These are phyloP conservation scores for Pseudocheirus occidentalis DNA, from an alignment of 2,797 vertebrate species.

Conservation along the genomic window DNA sequence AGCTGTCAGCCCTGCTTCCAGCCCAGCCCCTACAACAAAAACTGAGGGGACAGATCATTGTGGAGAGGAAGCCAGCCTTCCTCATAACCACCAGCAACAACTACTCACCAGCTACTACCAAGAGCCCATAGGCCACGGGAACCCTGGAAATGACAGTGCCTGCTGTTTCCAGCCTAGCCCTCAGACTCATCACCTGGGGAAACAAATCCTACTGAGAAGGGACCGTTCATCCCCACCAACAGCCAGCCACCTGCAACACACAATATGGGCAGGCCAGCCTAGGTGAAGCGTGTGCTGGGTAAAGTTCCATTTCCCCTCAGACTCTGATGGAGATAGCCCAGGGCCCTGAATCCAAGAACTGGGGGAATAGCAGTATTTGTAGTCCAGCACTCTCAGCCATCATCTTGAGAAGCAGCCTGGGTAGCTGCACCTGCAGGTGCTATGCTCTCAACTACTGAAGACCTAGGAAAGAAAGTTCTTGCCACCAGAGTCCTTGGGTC, in stretches of 20 bases:
- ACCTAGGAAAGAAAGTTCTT: not conserved
- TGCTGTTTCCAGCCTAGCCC: not conserved
- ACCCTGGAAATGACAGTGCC: not conserved
- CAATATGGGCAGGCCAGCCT: too few species aligned
- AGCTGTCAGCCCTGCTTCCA: not conserved
- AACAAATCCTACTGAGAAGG: not conserved
- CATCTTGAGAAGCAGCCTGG: not conserved
- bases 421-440: not conserved
- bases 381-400: not conserved
- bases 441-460: not conserved
- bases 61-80: not conserved
- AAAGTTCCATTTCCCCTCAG: not conserved
- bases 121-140: not conserved
- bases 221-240: too few species aligned
- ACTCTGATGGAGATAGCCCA: not conserved
- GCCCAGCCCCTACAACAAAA: not conserved
- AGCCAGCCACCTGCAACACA: too few species aligned
- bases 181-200: not conserved
- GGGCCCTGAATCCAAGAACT: not conserved
- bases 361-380: not conserved
- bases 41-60: not conserved
- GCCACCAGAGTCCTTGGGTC: not conserved
- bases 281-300: not conserved
- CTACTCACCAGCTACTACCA: not conserved
- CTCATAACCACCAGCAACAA: not conserved